Evolutionary conservation across 2,113 vertebrate genomes (phyloP).

Genomic region (Melanocharis versteri): DNA sequence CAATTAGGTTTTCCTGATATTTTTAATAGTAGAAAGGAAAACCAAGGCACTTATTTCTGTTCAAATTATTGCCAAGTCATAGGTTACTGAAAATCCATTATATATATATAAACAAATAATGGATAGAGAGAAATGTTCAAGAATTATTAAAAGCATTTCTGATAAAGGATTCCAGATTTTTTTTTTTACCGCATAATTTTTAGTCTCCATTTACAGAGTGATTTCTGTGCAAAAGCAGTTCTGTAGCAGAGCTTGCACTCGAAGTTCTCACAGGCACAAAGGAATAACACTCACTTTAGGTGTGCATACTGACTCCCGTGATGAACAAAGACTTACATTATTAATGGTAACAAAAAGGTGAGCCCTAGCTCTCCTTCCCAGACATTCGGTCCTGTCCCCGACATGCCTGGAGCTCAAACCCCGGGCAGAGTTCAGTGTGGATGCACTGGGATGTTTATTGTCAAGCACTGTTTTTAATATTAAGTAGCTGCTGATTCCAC

Average conservation of each 20-base stretch:
- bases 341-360: slow-evolving; percentile 37
- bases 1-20: background rate
- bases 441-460: background rate
- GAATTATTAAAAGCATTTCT: background rate
- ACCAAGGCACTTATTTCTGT: background rate
- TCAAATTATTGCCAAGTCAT: background rate
- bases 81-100: background rate
- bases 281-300: slow-evolving; percentile 33
- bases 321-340: slow-evolving; percentile 32
- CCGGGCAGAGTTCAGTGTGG: background rate
- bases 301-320: background rate
- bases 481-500: slow-evolving; percentile 42
- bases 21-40: background rate
- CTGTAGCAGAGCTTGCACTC: background rate
- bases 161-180: background rate
- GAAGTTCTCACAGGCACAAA: background rate
- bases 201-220: background rate
- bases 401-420: background rate
- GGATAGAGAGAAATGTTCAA: background rate
- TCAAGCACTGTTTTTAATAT: background rate
- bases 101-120: background rate
- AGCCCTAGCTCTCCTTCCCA: slow-evolving; percentile 34
- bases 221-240: slow-evolving; percentile 19
- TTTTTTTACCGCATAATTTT: background rate
- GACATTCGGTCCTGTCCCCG: background rate